These are phyloP conservation scores for Dasypolia templi DNA, from an alignment of 2,888 invertebrate genomes.

Conservation along the genomic window DNA sequence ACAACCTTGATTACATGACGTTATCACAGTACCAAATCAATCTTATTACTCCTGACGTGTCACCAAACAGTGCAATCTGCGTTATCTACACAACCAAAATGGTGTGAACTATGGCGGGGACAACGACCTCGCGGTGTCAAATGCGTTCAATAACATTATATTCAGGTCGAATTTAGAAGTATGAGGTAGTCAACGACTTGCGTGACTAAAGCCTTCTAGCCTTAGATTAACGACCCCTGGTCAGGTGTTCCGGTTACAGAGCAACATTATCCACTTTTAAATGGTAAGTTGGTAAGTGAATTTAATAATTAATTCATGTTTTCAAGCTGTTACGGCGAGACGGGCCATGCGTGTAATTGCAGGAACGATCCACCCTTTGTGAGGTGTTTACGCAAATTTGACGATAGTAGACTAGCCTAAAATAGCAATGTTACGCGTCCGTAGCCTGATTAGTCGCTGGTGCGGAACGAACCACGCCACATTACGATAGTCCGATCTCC, in stretches of 20 bases:
- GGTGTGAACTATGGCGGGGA: slow-evolving; percentile 49
- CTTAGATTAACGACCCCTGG: slow-evolving; percentile 68
- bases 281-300: slow-evolving; percentile 48
- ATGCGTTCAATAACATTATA: slow-evolving; percentile 68
- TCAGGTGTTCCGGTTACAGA: slow-evolving; percentile 62
- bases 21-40: slow-evolving; percentile 43
- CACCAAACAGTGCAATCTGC: slow-evolving; percentile 27
- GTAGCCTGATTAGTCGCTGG: slow-evolving; percentile 68
- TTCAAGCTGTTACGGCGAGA: slow-evolving; percentile 16
- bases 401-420: slow-evolving; percentile 57
- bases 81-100: slow-evolving; percentile 47
- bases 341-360: slow-evolving; percentile 59
- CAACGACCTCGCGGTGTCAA: slow-evolving; percentile 64
- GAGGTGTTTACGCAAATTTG: slow-evolving; percentile 65
- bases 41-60: slow-evolving; percentile 35
- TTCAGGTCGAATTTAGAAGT: slow-evolving; percentile 70
- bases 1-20: slow-evolving; percentile 26
- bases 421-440: slow-evolving; percentile 65
- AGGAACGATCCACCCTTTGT: slow-evolving; percentile 58
- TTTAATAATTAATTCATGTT: slow-evolving; percentile 55
- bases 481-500: slow-evolving; percentile 46
- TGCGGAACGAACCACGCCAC: slow-evolving; percentile 64
- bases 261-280: slow-evolving; percentile 52
- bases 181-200: slow-evolving; percentile 64
- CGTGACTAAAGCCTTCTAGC: slow-evolving; percentile 72